Base-by-base conservation (phyloP, 2,888 invertebrate species). In the Drymonia ruficornis region DNA sequence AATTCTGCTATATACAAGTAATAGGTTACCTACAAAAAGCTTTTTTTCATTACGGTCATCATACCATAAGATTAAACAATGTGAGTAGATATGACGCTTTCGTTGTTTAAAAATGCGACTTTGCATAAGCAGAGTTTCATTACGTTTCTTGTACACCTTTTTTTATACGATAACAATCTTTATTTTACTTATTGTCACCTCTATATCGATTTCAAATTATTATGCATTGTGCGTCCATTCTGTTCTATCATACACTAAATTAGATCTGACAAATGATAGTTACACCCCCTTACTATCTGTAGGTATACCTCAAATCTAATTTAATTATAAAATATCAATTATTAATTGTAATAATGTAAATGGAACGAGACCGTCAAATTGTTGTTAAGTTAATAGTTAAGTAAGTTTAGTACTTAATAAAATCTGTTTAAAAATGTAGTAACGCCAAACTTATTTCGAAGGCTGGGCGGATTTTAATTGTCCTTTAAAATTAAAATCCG, bases 401-500 rank as follows among this genome's bases (percentile, higher is more conserved):
- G 46, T 57, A 61, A 48, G 40, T 54, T 56, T 16, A n/a, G 19
- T 15, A 46, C 31, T 15, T 58, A 52, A 59, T 54, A 67, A 65
- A 58, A 56, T 61, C 53, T 70, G 63, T 59, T 50, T 55, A 61
- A 61, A 51, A 59, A 67, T 73, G 63, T 64, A 59, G 52, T 38
- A 50, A 77, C 80, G 84, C 80, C 78, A 76, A 79, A 74, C 56
- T 80, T 76, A 81, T 84, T 86, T 84, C 80, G 52, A 67, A 75
- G 90, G 90, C 91, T 91, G 91, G 87, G 84, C 84, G 87, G 86
- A 73, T 86, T 86, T 72, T 54, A 56, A 55, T 61, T 51, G 54
- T 51, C 34, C 23, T 29, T 49, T 53, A 50, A 56, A 60, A 52
- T 48, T 52, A 60, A 70, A 76, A 83, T 84, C 82, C 83, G 83